A percentile compares a stretch with the other conserved stretches of the same genome.
These are phyloP conservation scores for Tragelaphus imberbis DNA, from an alignment of 2,113 vertebrate species.

Conservation along the genomic window DNA sequence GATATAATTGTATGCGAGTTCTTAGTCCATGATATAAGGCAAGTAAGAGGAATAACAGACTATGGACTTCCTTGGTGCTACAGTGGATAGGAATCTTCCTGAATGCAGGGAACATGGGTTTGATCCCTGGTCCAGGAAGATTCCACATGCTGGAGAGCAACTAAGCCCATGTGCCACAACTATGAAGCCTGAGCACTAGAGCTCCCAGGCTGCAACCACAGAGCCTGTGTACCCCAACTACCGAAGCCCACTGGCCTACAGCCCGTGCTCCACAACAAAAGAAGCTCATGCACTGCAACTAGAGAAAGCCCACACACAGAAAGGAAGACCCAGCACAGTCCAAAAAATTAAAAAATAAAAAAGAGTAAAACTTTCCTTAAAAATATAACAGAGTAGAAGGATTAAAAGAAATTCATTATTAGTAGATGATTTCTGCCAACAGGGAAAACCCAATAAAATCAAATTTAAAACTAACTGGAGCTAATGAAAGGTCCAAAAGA, in stretches of 20 bases:
- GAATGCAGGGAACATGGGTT: not conserved
- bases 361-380: not conserved
- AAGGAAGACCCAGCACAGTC: not conserved
- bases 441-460: not conserved
- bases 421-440: not conserved
- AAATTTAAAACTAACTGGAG: not conserved
- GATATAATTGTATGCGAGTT: not conserved
- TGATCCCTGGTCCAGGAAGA: not conserved
- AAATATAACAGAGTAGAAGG: not conserved
- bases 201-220: not conserved
- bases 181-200: not conserved
- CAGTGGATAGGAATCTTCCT: not conserved
- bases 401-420: not conserved
- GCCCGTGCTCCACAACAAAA: not conserved
- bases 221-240: not conserved
- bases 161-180: not conserved
- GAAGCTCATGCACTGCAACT: not conserved
- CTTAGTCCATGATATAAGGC: not conserved
- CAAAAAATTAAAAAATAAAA: not conserved
- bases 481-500: not conserved
- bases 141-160: not conserved
- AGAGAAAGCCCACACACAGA: not conserved
- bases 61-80: not conserved
- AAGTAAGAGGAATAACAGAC: not conserved
- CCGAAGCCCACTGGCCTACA: not conserved